Evolutionary conservation across 2,797 vertebrate species (phyloP).

Genomic region (Micrastur ruficollis): DNA sequence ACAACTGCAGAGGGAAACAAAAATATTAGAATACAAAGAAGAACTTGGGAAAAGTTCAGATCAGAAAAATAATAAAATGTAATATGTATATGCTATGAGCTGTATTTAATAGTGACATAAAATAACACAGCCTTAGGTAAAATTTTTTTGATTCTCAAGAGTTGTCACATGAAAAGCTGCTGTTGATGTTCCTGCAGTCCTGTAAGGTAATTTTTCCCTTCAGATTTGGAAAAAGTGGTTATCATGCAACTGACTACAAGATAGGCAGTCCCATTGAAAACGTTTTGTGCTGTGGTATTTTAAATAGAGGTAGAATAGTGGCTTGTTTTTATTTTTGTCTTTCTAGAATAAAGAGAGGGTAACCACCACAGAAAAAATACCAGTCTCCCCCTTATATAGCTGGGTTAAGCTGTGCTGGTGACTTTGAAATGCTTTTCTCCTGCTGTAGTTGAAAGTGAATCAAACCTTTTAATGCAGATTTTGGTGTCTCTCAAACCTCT

Average conservation of each 20-base stretch:
- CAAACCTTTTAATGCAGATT: background rate
- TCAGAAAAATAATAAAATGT: background rate
- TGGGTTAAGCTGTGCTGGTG: background rate
- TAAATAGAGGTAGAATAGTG: background rate
- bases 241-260: background rate
- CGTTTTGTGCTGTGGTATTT: background rate
- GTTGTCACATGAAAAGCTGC: background rate
- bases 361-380: background rate
- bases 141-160: background rate
- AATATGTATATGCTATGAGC: background rate
- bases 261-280: background rate
- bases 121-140: background rate
- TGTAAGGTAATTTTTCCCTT: background rate
- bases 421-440: constrained; percentile 2
- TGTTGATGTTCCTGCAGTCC: background rate
- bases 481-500: background rate
- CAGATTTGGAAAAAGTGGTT: background rate
- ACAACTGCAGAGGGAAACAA: background rate
- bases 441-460: background rate
- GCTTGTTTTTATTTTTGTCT: background rate
- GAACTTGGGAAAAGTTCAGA: background rate
- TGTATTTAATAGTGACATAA: background rate
- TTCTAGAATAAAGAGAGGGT: background rate
- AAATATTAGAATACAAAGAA: background rate
- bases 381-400: background rate